Evolutionary conservation across 2,888 invertebrate genomes (phyloP).

Genomic region (Drosophila pseudotalamancana): DNA sequence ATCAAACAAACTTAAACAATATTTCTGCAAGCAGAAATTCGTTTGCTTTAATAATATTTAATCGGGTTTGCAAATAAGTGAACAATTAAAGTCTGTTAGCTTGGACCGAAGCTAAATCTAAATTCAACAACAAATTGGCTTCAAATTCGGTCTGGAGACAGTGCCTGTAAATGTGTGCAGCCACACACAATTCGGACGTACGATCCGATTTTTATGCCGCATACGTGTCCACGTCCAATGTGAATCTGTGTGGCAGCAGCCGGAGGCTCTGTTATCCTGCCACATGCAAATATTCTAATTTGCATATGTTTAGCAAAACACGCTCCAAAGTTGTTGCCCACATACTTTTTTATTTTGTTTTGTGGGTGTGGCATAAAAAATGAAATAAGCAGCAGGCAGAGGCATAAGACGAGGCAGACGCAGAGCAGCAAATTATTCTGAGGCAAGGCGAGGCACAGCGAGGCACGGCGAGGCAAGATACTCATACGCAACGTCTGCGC

Average conservation of each 20-base stretch:
- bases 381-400: not conserved
- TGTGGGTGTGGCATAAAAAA: conserved; percentile 25
- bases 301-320: conserved; percentile 67
- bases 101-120: conserved; percentile 30
- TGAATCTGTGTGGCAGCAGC: conserved; percentile 36
- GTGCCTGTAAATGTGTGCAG: conserved; percentile 14
- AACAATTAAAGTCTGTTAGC: conserved; percentile 30
- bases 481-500: conserved; percentile 57
- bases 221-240: conserved; percentile 36
- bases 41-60: not conserved
- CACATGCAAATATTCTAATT: conserved; percentile 77
- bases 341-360: conserved; percentile 29
- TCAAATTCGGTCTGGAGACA: conserved; percentile 53
- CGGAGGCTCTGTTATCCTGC: conserved; percentile 42
- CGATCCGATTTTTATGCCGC: conserved; percentile 48
- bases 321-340: conserved; percentile 23
- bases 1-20: no score
- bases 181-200: conserved; percentile 2
- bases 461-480: conserved; percentile 21
- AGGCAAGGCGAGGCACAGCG: no score
- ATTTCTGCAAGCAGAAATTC: no score
- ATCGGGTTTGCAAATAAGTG: not conserved
- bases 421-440: conserved; percentile 38
- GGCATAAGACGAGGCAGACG: not conserved
- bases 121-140: conserved; percentile 44